phyloP scores from a whole-genome alignment of 1,140 invertebrate species.

The Colletes latitarsis region DNA sequence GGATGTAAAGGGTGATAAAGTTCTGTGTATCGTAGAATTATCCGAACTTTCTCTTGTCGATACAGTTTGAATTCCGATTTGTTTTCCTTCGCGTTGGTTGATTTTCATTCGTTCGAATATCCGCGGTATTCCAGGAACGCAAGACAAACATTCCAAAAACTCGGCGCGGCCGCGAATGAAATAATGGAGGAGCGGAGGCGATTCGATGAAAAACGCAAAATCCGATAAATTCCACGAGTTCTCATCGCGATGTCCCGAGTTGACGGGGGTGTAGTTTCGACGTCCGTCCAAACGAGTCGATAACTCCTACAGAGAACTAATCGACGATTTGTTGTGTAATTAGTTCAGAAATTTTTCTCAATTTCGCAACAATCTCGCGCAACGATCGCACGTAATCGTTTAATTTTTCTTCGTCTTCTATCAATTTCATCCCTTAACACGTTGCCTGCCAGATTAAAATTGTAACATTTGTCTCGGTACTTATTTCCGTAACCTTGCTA shows the following conservation, averaged over 20 bases:
- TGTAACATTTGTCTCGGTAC: too few relatives aligned
- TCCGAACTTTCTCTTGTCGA: too few relatives aligned
- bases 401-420: too few relatives aligned
- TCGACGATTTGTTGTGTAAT: neutral
- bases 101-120: neutral
- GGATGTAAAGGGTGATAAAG: too few relatives aligned
- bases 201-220: neutral
- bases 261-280: neutral
- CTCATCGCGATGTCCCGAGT: neutral
- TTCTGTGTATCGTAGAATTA: too few relatives aligned
- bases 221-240: slow-evolving; percentile 7
- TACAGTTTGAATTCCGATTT: neutral
- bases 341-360: too few relatives aligned
- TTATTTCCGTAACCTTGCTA: too few relatives aligned
- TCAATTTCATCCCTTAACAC: too few relatives aligned
- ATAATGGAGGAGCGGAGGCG: neutral
- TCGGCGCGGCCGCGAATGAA: neutral
- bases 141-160: neutral
- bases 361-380: too few relatives aligned
- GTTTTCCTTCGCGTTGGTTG: neutral
- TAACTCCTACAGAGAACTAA: neutral
- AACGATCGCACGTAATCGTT: too few relatives aligned
- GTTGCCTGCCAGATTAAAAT: too few relatives aligned
- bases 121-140: neutral
- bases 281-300: neutral